Percentiles rank a stretch among this genome's conserved stretches.
Evolutionary conservation across 1,140 invertebrate species (phyloP).

Genomic region (Brachionus rotundiformis): DNA sequence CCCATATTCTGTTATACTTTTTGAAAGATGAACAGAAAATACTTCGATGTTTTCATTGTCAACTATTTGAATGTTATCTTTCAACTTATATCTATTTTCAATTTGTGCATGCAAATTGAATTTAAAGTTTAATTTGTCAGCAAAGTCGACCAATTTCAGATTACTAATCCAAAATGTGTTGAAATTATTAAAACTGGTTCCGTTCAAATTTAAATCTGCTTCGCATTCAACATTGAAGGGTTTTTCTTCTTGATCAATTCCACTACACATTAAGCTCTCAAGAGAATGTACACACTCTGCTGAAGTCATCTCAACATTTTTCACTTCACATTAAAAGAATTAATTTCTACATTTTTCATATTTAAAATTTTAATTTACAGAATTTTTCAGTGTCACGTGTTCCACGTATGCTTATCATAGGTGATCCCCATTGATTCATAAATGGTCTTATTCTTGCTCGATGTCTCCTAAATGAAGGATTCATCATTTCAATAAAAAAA

Average conservation of each 20-base stretch:
- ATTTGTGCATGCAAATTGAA: constrained; percentile 17
- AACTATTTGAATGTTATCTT: neutral
- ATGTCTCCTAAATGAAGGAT: neutral
- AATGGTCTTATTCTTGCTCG: neutral
- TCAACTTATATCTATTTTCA: neutral
- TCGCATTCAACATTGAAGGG: neutral
- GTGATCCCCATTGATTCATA: constrained; percentile 25
- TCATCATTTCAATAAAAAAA: constrained; percentile 37
- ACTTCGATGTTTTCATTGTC: neutral
- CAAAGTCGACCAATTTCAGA: neutral
- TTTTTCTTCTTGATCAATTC: neutral
- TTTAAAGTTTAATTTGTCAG: neutral
- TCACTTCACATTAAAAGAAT: neutral
- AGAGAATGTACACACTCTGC: neutral
- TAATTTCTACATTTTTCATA: neutral
- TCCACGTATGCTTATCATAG: neutral
- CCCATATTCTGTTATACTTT: neutral
- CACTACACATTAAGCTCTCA: neutral
- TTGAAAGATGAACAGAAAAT: neutral
- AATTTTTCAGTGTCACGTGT: neutral
- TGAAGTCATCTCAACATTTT: neutral
- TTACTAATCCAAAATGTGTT: neutral
- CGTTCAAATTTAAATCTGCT: neutral
- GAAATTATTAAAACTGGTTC: neutral
- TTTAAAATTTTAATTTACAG: neutral